A percentile compares a stretch with the other conserved stretches of the same genome.
Evolutionary conservation across 2,888 invertebrate species (phyloP).

Genomic region (Papilio protenor): DNA sequence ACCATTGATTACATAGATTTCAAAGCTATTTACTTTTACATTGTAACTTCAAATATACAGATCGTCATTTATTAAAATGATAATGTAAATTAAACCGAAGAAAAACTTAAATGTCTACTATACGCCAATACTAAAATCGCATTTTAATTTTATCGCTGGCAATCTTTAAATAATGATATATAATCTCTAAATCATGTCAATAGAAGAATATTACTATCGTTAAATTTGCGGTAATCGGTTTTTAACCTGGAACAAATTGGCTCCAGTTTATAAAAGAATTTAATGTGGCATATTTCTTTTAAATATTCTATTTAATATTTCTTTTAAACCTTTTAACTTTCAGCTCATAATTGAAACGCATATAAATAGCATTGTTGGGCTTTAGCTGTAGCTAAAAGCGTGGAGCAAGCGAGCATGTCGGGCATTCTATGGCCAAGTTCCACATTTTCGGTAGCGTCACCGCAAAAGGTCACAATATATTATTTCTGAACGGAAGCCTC

Average conservation of each 20-base stretch:
- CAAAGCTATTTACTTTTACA: neutral
- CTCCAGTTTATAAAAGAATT: neutral
- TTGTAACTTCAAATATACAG: neutral
- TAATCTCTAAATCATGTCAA: neutral
- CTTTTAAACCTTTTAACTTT: neutral
- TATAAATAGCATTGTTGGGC: slow-evolving; percentile 3
- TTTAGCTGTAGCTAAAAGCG: slow-evolving; percentile 23
- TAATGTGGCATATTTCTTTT: neutral
- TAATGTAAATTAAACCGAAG: no score
- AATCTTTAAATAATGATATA: neutral
- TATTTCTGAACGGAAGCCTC: slow-evolving; percentile 67
- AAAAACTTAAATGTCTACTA: no score
- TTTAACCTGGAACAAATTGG: no score
- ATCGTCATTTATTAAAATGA: neutral
- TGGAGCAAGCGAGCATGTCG: slow-evolving; percentile 41
- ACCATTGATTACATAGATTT: slow-evolving; percentile 10
- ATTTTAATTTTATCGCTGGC: no score
- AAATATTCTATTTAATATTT: no score
- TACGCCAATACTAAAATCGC: no score
- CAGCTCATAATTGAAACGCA: slow-evolving; percentile 1
- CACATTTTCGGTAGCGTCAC: slow-evolving; percentile 55
- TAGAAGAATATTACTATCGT: neutral
- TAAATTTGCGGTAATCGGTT: no score
- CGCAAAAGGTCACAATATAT: slow-evolving; percentile 69
- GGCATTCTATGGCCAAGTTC: slow-evolving; percentile 44